Conservation (phyloP, 2,113 vertebrate species). For the Cyphomyrus plagiostoma region DNA sequence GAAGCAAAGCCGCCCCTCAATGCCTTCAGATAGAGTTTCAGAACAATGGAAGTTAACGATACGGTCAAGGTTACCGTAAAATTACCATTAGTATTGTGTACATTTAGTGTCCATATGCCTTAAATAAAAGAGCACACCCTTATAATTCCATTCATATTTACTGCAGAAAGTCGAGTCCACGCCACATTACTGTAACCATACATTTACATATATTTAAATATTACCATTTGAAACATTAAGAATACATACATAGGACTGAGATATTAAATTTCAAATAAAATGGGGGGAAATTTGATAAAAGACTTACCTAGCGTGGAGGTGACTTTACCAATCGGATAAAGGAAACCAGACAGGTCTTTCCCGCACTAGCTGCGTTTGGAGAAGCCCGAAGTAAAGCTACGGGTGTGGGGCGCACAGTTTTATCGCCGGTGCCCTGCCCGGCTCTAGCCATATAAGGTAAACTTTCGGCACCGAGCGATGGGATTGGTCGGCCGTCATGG, state of each 20-base stretch:
- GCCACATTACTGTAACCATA: neutral
- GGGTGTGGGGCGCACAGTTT: constrained; percentile 52
- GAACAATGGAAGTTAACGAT: neutral
- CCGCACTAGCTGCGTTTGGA: constrained; percentile 64
- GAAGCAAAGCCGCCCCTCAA: neutral
- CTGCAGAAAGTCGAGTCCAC: neutral
- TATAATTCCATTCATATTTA: neutral
- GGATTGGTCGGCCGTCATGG: constrained; percentile 74
- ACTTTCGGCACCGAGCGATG: constrained; percentile 73
- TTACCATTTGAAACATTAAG: neutral
- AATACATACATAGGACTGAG: neutral
- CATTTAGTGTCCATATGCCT: neutral
- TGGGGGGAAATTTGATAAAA: neutral
- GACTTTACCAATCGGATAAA: constrained; percentile 55
- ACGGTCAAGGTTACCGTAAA: neutral
- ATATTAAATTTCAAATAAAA: neutral
- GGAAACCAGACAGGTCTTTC: constrained; percentile 50
- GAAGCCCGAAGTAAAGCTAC: constrained; percentile 65
- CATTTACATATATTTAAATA: neutral
- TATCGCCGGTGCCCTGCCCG: constrained; percentile 63
- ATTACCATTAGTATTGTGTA: neutral
- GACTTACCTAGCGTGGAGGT: constrained; percentile 60
- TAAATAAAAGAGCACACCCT: neutral
- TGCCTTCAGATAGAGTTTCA: neutral
- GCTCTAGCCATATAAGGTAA: constrained; percentile 96